Base-by-base conservation (phyloP, 2,888 invertebrate genomes). In the Drosophila sordidapex region DNA sequence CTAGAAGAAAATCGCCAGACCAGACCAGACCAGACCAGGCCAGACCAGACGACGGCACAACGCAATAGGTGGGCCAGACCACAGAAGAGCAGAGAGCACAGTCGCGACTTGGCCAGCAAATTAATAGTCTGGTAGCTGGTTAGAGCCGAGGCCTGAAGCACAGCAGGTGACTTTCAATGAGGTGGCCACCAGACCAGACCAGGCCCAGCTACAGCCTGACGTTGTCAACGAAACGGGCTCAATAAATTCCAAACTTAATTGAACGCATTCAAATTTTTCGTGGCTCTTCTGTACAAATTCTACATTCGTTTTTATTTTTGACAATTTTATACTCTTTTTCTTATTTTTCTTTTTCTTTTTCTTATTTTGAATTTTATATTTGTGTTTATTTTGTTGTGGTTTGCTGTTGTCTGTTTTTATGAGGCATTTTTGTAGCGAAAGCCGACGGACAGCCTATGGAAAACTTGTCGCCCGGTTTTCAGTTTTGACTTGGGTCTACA, bases 361-460 rank as follows among this genome's bases (percentile, higher is more conserved):
- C 63, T 43, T 48, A 59, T 61, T 46, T 52, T 51, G 21, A 51
- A 36, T 62, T 62, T 72, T 61, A 57, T 60, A 57, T 66, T 46
- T 56, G 58, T 76, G 15, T 66, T 69, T 60, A 61, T 61, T 70
- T 79, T 61, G 38, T 66, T 43, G 69, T 74, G 54, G 67, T 56
- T 58, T 74, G 79, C 53, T 73, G 65, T 61, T 70, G 74, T 78
- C 70, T 25, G 80, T 72, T 80, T 81, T 90, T 87, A 89, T 82
- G 90, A 90, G 79, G 90, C 81, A 87, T 87, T 90, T 87, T 87
- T 87, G 84, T 87, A 90, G 90, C 87, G 87, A 87, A 88, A 88
- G 90, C 90, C 77, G 60, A 71, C 27, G 53, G 48, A 69, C 72
- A 49, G 81, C 71, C 74, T 62, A 76, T 79, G 83, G 81, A 79